Base-by-base conservation (phyloP, 2,113 vertebrate species). In the Elgaria multicarinata region DNA sequence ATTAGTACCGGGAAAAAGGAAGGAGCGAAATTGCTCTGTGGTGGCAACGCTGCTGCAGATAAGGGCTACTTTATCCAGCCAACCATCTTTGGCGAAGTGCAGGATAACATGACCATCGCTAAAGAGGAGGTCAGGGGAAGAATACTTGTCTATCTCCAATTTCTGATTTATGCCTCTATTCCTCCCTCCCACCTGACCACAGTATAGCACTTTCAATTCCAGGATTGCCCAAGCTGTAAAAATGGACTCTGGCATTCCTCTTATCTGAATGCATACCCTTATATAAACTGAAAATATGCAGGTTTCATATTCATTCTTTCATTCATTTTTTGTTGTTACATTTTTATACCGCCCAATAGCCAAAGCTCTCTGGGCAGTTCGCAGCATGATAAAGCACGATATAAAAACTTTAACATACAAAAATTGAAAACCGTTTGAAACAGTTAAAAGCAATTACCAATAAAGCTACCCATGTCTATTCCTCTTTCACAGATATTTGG, bases 41-140 rank as follows among this genome's bases (percentile, higher is more conserved):
- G 99, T 7, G 99, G 99, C 22, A 98, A 95, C 4, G 94, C 95
- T 0, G 99, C 98, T 14, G 98, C 98, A 2, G 98, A 99, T 89
- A 97, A 96, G 42, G 99, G 99, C n/a, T 99, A 98, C 94, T 99
- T 99, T 92, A 98, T 99, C 96, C 99, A 99, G 93, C 99, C 99
- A 5, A 99, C 99, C 0, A 96, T 99, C 62, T 99, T 99, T 20
- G 98, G 98, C 46, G 98, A 99, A 0, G 99, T 99, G 91, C 96
- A 99, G 92, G 99, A 99, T 90, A 93, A 89, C 96, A 99, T 99
- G 99, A 98, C 96, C 18, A 99, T 99, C 0, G 98, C 99, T 86
- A 97, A 96, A 69, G 99, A 99, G 93, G 99, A 99, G 98, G 99
- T 99, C 91, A 92, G 89, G 76, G 24, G 86, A 33, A 78, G 64